These are phyloP conservation scores for Mungos mungo DNA, from an alignment of 2,113 vertebrate species.

Conservation along the genomic window DNA sequence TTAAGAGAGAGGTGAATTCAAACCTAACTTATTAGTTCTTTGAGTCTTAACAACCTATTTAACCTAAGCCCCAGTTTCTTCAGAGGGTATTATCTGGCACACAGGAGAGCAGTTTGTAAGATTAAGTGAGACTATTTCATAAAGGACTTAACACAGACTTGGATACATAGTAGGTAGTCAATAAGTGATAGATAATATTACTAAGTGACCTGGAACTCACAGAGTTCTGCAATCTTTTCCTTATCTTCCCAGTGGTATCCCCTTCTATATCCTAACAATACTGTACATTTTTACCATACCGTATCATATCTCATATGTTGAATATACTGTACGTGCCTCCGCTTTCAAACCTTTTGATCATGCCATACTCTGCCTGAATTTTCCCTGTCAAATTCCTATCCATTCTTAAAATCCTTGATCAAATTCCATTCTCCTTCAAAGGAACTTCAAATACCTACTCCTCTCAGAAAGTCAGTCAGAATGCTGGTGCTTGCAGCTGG, in stretches of 20 bases:
- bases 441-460: constrained; percentile 20
- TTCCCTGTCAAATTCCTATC: background rate
- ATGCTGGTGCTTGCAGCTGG: background rate
- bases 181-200: background rate
- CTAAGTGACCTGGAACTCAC: background rate
- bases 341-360: background rate
- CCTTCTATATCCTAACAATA: background rate
- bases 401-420: constrained; percentile 24
- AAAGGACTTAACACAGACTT: background rate
- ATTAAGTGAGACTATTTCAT: background rate
- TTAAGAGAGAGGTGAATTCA: background rate
- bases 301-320: background rate
- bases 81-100: background rate
- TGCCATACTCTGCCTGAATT: background rate
- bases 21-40: background rate
- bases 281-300: background rate
- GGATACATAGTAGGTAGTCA: background rate
- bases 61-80: background rate
- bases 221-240: background rate
- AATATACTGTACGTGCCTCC: background rate
- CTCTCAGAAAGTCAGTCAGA: constrained; percentile 23
- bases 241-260: background rate
- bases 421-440: background rate
- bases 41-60: background rate
- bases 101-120: background rate